Base-by-base conservation (phyloP, 2,797 vertebrate species). In the Melopsittacus undulatus region DNA sequence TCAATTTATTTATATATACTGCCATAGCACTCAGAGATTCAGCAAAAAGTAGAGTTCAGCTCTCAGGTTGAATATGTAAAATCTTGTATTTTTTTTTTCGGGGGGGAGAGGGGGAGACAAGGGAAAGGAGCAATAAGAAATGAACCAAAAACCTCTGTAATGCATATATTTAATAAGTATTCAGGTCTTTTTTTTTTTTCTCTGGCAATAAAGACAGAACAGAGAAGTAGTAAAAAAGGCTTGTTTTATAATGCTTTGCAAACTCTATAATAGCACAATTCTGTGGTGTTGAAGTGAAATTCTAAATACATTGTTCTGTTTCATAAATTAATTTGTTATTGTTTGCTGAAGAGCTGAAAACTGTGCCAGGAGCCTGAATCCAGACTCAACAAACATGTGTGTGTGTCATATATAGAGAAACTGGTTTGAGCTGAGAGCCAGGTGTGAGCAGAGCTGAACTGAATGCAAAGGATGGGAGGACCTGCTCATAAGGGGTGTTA, bases 31-130 rank as follows among this genome's bases (percentile, higher is more conserved):
- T 18, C 0, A 1, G 21, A 21, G 7, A 14, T 32, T 69, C 26
- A 64, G 38, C 0, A 5, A 36, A 59, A 59, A 59, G n/a, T 36
- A 59, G n/a, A 24, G n/a, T 45, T 88, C 30, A 63, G 20, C 15
- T 67, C 78, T 59, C 32, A 52, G 29, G 34, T 2, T 62, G 57
- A 67, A 43, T 76, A 49, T 72, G 36, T 36, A 36, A 36, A 36
- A 36, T 36, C 36, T 36, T 36, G 36, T 36, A 36, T 1, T 0
- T 17, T 43, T 43, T 17, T 43, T 42, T 42, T 17, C 43, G 5
- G 13, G 4, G 0, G 26, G n/a, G 11, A 10, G 13, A 38, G 38
- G 13, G 38, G 38, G 2, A 0, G 15, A 8, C 16, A 3, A 0
- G 23, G 36, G 22, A 36, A 80, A 51, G 19, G 30, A 74, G 26